Evolutionary conservation across 1,140 invertebrate species (phyloP).

Genomic region (Leptopilina boulardi): DNA sequence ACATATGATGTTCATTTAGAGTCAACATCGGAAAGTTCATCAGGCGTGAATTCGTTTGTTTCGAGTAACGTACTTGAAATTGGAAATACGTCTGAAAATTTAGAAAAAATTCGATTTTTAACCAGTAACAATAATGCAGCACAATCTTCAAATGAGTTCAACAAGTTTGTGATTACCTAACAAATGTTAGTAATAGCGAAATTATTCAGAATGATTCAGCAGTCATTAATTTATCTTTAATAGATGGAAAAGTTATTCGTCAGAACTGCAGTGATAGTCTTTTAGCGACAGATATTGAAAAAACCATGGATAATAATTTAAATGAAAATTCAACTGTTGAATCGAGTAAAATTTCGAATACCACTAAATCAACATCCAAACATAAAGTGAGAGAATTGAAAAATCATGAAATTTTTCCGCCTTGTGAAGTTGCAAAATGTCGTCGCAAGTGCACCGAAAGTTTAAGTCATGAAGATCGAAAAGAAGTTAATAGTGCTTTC

Average conservation of each 20-base stretch:
- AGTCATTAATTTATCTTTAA: not conserved
- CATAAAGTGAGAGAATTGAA: not conserved
- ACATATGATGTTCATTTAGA: not conserved
- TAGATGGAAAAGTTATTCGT: not conserved
- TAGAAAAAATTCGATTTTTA: not conserved
- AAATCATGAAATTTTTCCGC: not conserved
- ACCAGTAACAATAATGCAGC: not conserved
- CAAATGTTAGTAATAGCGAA: not conserved
- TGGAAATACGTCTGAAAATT: not conserved
- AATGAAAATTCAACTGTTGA: not conserved
- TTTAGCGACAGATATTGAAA: not conserved
- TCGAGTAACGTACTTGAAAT: slow-evolving; percentile 2
- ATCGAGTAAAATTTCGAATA: not conserved
- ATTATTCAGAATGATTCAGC: not conserved
- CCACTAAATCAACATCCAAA: not conserved
- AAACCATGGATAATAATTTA: not conserved
- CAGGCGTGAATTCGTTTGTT: not conserved
- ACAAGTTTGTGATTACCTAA: not conserved
- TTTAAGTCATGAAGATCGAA: not conserved
- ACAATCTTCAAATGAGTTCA: not conserved
- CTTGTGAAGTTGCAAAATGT: not conserved
- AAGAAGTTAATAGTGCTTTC: not conserved
- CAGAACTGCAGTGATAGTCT: not conserved
- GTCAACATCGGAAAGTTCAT: not conserved
- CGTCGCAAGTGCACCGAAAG: not conserved